Base-by-base conservation (phyloP, 2,888 invertebrate species). In the Petrolisthes manimaculis region DNA sequence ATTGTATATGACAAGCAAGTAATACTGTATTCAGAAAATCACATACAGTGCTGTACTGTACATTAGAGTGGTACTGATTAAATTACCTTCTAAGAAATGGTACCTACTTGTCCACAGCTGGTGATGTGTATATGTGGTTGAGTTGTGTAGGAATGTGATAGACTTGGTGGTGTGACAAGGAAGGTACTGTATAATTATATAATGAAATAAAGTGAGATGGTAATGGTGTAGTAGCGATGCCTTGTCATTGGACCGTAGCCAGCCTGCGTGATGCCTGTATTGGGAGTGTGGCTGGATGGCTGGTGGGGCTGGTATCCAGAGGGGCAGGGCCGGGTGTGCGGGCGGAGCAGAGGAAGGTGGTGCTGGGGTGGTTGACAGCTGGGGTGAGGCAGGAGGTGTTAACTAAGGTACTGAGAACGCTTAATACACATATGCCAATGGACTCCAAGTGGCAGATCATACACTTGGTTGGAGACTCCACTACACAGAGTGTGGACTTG, bases 391-490 rank as follows among this genome's bases (percentile, higher is more conserved):
- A 89, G 53, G 69, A 61, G 51, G 67, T 89, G 24, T 61, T 89
- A 5, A 81, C 75, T 9, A 74, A 61, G 12, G 61, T 89, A 21
- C 80, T 86, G 21, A 24, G 51, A 9, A 5, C n/a, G 2, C 84
- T 75, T 53, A 81, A 55, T 53, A 56, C 71, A 9, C 37, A 51
- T 2, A 67, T 86, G n/a, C 12, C 12, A 9, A 55, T 86, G 14
- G 54, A 51, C 9, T 67, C 12, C 18, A 86, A 87, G 61, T 89
- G 89, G 21, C 75, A 83, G 54, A 18, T 90, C 21, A n/a, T 90
- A 5, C 89, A 90, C 61, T 53, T 90, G 37, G 21, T 90, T n/a
- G 90, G 87, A 0, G 89, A 89, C 79, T 54, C 61, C 8, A 87
- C 82, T 53, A 90, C 89, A 24, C 54, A 56, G 9, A 79, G 53